Evolutionary conservation across 92 coral and sea anemone species (phyloP), one percentile per base, ranked within the genome.

Genomic region (Pocillopora grandis): DNA sequence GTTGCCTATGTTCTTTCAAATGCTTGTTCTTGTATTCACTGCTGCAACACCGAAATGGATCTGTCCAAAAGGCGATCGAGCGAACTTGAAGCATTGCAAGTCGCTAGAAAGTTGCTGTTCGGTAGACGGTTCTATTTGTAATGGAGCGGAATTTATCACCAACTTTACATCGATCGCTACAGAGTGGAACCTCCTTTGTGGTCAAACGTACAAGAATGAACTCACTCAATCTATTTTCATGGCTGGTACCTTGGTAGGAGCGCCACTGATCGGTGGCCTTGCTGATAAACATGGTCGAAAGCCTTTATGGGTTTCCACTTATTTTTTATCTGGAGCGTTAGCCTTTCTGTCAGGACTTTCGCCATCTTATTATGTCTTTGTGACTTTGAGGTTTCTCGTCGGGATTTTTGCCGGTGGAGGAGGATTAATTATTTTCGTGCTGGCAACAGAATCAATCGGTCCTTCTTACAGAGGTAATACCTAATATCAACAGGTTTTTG

Each of bases 41-140:
- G 95, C 98, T 14, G 98, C 95, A 16, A 92, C 93, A 31, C 98
- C 98, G 67, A 84, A 90, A 16, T 96, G 98, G 98, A 73, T 70
- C 5, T 96, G 98, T 64, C 71, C 84, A 21, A 85, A 66, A 36
- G 62, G 58, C 1, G 49, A 56, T 33, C 68, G 71, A 18, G 80
- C 72, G 75, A 78, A 62, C 21, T 58, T 58, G 33, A 66, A 58
- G 23, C 76, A 68, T 18, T 76, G 82, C 77, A 56, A 89, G 72
- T 57, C 91, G 36, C 75, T 69, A 1, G 84, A 76, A 12, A 66
- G 58, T 17, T 75, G 74, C 31, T 93, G 97, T 70, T 59, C 75
- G 2, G 9, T n/a, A 33, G 89, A 83, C 60, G 97, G 97, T 20
- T 10, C 85, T 12, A 68, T 87, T 10, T 93, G 97, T 72, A n/a